Conservation (phyloP, 2,797 vertebrate genomes). For the Amniataba percoides region DNA sequence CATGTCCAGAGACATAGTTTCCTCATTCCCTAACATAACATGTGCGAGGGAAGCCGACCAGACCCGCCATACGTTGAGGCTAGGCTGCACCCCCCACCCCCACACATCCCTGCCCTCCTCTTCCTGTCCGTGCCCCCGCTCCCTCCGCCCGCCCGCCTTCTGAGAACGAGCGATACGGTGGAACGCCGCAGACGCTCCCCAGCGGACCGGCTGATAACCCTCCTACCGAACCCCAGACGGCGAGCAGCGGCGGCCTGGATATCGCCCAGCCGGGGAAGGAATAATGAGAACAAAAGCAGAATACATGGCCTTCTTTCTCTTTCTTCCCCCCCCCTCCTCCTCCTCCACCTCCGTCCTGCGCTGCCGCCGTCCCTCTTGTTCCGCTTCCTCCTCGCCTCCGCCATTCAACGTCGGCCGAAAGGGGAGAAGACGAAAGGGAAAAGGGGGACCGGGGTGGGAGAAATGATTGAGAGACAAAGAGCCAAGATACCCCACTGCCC, state of each 20-base stretch:
- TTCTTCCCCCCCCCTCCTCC: constrained; percentile 29
- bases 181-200: constrained; percentile 60
- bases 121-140: neutral
- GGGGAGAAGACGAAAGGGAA: neutral
- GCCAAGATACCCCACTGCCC: constrained; percentile 25
- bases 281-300: constrained; percentile 77
- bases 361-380: constrained; percentile 49
- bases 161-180: constrained; percentile 57
- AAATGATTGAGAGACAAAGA: constrained; percentile 29
- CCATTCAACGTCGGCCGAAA: constrained; percentile 37
- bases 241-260: constrained; percentile 69
- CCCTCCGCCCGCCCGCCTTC: constrained; percentile 26
- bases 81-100: constrained; percentile 11
- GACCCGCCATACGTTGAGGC: constrained; percentile 36
- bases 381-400: constrained; percentile 28
- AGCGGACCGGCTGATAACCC: constrained; percentile 69
- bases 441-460: neutral
- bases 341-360: constrained; percentile 33
- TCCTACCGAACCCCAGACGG: constrained; percentile 44
- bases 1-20: constrained; percentile 60
- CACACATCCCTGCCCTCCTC: neutral
- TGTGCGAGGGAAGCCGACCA: constrained; percentile 37
- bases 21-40: constrained; percentile 37
- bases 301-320: constrained; percentile 67
- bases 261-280: constrained; percentile 64